Evolutionary conservation across 2,888 invertebrate species (phyloP), one percentile per base, ranked within the genome.

Genomic region (Eupithecia exiguata): DNA sequence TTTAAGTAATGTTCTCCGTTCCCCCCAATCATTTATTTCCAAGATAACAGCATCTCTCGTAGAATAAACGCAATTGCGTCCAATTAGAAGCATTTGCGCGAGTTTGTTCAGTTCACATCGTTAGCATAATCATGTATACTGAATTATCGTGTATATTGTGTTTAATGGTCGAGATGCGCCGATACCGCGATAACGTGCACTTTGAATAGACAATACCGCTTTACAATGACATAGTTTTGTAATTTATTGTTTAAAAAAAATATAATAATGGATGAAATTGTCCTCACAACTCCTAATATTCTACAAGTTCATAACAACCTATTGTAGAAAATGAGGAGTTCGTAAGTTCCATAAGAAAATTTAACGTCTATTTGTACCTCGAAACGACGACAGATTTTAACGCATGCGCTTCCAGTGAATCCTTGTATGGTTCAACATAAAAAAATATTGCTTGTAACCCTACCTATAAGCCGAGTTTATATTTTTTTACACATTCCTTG

Each of bases 51-150:
- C 84, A 84, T 86, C 83, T 83, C 87, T 90, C 91, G 92, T 91
- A 91, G 90, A 85, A 83, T 70, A 73, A 87, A 86, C 87, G 91
- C 90, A 90, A 91, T 90, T 88, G 86, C 83, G 82, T 84, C 89
- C 90, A 93, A 93, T 94, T 93, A 94, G 88, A 82, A 74, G 82
- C 82, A 85, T 86, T 88, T 84, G 84, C 82, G 86, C 82, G 84
- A 84, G 84, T 83, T 76, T 79, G 78, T 77, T 71, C 66, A 70
- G 88, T 92, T 94, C 93, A 91, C 93, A 93, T 92, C 84, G 89
- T 92, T 92, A 92, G 85, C 88, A 88, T 91, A 91, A 92, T 89
- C 81, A 85, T 77, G 71, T 71, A 67, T 71, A 67, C 46, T 38
- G 62, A 62, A 49, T 62, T 71, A 74, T 71, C 74, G 43, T 69